Conservation (phyloP, 2,113 vertebrate genomes). For the Pomatostomus ruficeps region DNA sequence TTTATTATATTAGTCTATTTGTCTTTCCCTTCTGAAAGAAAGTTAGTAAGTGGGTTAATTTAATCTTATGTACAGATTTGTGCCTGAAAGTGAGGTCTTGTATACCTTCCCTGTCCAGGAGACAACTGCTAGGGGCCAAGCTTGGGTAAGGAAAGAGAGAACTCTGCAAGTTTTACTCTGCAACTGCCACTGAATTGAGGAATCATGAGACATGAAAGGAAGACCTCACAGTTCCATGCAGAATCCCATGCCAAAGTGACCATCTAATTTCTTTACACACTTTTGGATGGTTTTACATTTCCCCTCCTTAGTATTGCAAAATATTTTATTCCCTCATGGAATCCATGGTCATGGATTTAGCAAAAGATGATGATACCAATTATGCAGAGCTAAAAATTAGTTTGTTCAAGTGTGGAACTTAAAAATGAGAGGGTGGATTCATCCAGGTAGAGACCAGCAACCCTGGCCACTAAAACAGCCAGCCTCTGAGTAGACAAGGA, state of each 20-base stretch:
- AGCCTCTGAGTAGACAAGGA: not conserved
- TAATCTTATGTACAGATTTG: not conserved
- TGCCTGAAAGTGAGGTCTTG: not conserved
- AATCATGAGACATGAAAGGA: not conserved
- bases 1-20: not conserved
- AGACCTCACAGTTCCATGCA: not conserved
- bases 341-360: not conserved
- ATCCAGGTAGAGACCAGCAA: not conserved
- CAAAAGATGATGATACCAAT: not conserved
- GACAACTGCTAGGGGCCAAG: not conserved
- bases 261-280: not conserved
- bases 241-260: not conserved
- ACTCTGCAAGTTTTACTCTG: not conserved
- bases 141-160: not conserved
- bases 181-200: not conserved
- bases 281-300: not conserved
- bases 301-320: not conserved
- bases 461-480: not conserved
- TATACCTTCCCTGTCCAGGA: not conserved
- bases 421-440: not conserved
- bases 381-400: not conserved
- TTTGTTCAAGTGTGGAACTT: not conserved
- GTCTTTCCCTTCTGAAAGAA: not conserved
- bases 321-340: not conserved
- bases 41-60: not conserved